Percentiles rank a stretch among this genome's conserved stretches.
Evolutionary conservation across 2,797 vertebrate species (phyloP).

Genomic region (Mionectes olivaceus): DNA sequence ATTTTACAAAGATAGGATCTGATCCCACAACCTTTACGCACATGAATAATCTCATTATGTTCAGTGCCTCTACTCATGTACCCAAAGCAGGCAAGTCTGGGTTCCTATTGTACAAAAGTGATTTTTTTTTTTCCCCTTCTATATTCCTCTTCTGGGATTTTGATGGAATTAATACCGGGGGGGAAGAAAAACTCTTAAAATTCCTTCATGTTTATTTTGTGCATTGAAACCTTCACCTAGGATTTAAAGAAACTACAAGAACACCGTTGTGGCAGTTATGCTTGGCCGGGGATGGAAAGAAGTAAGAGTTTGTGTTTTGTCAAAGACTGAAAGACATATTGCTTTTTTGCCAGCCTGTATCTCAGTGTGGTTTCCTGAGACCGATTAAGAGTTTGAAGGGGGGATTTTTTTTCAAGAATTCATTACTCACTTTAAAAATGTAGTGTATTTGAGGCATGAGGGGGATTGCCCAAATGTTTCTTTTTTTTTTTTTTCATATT

Average conservation of each 20-base stretch:
- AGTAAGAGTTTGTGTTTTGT: slow-evolving; percentile 33
- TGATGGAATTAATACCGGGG: not conserved
- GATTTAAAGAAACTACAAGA: slow-evolving; percentile 20
- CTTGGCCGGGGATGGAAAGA: slow-evolving; percentile 32
- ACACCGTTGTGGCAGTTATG: not conserved
- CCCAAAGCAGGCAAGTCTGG: not conserved
- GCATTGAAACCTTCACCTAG: not conserved
- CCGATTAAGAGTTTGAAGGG: slow-evolving; percentile 5
- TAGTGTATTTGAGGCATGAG: not conserved
- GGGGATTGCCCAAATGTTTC: not conserved
- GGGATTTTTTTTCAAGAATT: slow-evolving; percentile 48
- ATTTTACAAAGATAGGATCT: slow-evolving; percentile 56
- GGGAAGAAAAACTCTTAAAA: not conserved
- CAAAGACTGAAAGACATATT: not conserved
- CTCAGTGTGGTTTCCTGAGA: slow-evolving; percentile 62
- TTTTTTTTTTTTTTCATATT: not conserved
- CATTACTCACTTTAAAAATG: not conserved
- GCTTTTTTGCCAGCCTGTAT: slow-evolving; percentile 45
- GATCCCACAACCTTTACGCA: slow-evolving; percentile 36
- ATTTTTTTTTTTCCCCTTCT: not conserved
- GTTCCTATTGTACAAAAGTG: slow-evolving; percentile 31
- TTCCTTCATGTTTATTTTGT: not conserved
- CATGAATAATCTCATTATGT: slow-evolving; percentile 36
- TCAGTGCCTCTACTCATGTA: not conserved
- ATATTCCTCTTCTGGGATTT: not conserved